Percentiles rank a stretch among this genome's conserved stretches.
Evolutionary conservation across 2,797 vertebrate genomes (phyloP).

Genomic region (Tapera naevia): DNA sequence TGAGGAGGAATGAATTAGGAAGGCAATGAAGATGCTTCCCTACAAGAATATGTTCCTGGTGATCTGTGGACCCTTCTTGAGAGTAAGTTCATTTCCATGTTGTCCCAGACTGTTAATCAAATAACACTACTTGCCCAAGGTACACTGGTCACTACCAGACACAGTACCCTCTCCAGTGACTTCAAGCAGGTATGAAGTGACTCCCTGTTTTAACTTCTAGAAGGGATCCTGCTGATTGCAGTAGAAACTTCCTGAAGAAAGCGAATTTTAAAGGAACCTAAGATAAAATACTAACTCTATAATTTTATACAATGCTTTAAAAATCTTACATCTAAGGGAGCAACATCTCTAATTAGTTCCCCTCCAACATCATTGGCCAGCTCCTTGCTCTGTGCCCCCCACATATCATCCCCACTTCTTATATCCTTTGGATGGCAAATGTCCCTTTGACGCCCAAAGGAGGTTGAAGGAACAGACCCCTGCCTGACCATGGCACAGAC

Average conservation of each 20-base stretch:
- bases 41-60: neutral
- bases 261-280: neutral
- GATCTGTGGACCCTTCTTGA: neutral
- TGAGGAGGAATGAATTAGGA: neutral
- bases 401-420: neutral
- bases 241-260: neutral
- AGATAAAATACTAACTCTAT: neutral
- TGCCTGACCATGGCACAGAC: neutral
- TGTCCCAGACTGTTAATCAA: neutral
- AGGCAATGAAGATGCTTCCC: neutral
- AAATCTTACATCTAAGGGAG: neutral
- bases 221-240: neutral
- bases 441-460: neutral
- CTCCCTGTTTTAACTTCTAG: neutral
- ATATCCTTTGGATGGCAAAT: accelerated
- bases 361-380: neutral
- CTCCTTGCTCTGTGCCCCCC: neutral
- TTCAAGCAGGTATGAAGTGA: neutral
- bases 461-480: neutral
- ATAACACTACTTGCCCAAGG: neutral
- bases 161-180: neutral
- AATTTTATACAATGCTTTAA: neutral
- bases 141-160: neutral
- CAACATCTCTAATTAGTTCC: neutral
- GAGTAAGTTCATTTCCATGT: neutral